Conservation (phyloP, 2,113 vertebrate species). For the Actinemys pallida region DNA sequence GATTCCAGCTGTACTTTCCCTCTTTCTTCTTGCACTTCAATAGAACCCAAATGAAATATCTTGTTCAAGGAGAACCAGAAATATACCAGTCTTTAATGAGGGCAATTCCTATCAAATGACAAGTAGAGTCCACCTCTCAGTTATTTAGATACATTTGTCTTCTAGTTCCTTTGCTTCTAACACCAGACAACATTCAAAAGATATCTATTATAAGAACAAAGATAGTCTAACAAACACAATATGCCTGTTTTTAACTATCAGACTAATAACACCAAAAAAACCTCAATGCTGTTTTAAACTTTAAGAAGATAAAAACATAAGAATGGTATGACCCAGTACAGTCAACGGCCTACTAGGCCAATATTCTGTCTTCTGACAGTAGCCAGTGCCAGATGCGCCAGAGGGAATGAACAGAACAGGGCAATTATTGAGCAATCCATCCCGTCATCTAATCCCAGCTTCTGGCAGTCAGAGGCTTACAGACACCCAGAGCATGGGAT, state of each 20-base stretch:
- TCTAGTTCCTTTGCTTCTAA: background rate
- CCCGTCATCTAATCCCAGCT: background rate
- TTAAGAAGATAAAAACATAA: background rate
- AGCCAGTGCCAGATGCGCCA: background rate
- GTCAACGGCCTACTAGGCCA: background rate
- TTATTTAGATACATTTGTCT: background rate
- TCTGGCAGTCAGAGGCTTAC: background rate
- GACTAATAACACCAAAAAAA: background rate
- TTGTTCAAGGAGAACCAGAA: background rate
- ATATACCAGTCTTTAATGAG: background rate
- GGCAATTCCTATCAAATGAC: background rate
- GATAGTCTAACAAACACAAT: background rate
- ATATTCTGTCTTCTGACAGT: background rate
- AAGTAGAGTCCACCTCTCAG: background rate
- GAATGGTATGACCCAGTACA: background rate
- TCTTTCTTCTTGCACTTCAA: background rate
- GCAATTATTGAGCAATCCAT: background rate
- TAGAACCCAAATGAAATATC: background rate
- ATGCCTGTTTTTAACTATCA: background rate
- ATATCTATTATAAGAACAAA: background rate
- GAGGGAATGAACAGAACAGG: background rate
- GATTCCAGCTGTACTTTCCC: background rate
- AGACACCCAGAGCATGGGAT: background rate
- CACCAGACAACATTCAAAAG: background rate
- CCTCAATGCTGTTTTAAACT: background rate